phyloP scores from a whole-genome alignment of 2,797 vertebrate species.

The Ptychadena robeensis region DNA sequence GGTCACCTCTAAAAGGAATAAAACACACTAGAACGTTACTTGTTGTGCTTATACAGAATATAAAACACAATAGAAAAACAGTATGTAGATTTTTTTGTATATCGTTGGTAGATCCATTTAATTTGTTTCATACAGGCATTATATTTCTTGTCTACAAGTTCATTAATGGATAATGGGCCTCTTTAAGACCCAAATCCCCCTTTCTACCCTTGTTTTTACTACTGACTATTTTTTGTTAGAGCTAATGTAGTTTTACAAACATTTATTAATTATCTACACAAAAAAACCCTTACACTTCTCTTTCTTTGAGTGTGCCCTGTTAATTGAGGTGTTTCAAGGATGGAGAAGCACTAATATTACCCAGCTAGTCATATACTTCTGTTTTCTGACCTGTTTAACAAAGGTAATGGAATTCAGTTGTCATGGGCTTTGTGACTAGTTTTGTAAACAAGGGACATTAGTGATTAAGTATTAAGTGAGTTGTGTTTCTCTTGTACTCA shows the following conservation, averaged over 20 bases:
- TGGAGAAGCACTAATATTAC: not conserved
- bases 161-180: too few species aligned
- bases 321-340: not conserved
- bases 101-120: not conserved
- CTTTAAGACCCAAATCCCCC: too few species aligned
- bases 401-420: not conserved
- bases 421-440: not conserved
- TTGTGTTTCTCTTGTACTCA: not conserved
- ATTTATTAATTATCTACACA: too few species aligned
- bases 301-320: not conserved
- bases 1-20: not conserved
- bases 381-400: not conserved
- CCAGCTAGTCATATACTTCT: not conserved
- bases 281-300: too few species aligned
- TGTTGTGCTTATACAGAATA: too few species aligned
- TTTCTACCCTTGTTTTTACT: not conserved
- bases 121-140: not conserved
- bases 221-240: not conserved
- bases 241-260: too few species aligned
- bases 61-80: too few species aligned
- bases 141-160: not conserved
- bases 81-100: not conserved
- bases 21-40: not conserved
- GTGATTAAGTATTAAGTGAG: not conserved
- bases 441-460: not conserved